Percentiles rank a stretch among this genome's conserved stretches.
Conservation (phyloP, 2,888 invertebrate genomes). For the Thymelicus sylvestris region DNA sequence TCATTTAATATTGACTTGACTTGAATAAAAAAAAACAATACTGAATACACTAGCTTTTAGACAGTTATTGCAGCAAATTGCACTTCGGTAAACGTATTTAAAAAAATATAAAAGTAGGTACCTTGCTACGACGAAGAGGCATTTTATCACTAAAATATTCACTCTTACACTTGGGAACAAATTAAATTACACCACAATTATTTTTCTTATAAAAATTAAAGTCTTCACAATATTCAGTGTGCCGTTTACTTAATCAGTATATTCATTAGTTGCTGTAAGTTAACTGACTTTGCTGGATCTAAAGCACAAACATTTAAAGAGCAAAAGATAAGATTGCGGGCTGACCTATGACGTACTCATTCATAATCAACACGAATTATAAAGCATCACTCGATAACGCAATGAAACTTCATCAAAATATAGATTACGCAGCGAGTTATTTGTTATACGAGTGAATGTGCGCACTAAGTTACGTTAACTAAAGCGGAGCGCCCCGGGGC, state of each 20-base stretch:
- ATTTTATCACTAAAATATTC: conserved; percentile 55
- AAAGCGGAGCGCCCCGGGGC: conserved; percentile 46
- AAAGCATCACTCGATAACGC: conserved; percentile 70
- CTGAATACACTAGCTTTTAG: too few relatives aligned
- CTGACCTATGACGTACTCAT: conserved; percentile 77
- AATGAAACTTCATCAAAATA: conserved; percentile 70
- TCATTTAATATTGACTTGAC: too few relatives aligned
- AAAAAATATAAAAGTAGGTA: conserved; percentile 47
- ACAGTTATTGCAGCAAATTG: too few relatives aligned
- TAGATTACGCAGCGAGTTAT: conserved; percentile 64
- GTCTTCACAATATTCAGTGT: conserved; percentile 42
- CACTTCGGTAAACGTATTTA: neutral
- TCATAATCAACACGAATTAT: conserved; percentile 76
- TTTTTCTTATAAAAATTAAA: conserved; percentile 10
- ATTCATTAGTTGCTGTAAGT: conserved; percentile 68
- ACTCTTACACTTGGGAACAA: conserved; percentile 44
- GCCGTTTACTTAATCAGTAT: conserved; percentile 58
- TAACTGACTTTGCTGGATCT: conserved; percentile 77
- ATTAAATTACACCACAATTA: conserved; percentile 40
- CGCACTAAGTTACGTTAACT: conserved; percentile 50
- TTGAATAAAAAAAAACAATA: too few relatives aligned
- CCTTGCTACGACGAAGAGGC: conserved; percentile 80
- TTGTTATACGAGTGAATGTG: conserved; percentile 53
- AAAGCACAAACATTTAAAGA: conserved; percentile 82
- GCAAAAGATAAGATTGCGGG: conserved; percentile 76